A percentile compares a stretch with the other conserved stretches of the same genome.
Conservation (phyloP, 2,888 invertebrate genomes). For the Hirtodrosophila confusa region DNA sequence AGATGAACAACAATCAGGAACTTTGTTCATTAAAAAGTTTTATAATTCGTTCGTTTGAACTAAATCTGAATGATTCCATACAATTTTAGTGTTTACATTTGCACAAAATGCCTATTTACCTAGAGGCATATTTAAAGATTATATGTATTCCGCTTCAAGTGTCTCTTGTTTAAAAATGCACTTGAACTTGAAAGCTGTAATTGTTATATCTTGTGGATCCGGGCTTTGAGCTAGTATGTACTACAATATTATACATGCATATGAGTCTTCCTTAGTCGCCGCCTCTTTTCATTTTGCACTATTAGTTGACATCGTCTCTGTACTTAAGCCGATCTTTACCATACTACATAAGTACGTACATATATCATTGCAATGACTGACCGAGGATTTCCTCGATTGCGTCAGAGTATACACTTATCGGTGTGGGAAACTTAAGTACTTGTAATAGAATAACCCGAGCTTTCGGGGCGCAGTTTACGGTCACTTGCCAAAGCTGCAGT, state of each 20-base stretch:
- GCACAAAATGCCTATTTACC: no score
- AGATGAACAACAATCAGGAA: no score
- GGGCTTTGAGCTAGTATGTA: slow-evolving; percentile 8
- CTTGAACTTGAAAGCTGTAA: slow-evolving; percentile 71
- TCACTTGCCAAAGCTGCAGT: slow-evolving; percentile 20
- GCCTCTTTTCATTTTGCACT: slow-evolving; percentile 19
- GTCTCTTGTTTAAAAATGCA: slow-evolving; percentile 59
- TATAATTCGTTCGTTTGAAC: no score
- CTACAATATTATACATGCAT: slow-evolving; percentile 4
- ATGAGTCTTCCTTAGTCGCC: slow-evolving; percentile 21
- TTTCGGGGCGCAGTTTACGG: slow-evolving; percentile 24
- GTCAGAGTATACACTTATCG: slow-evolving; percentile 40
- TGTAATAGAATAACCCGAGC: slow-evolving; percentile 32
- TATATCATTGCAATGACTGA: slow-evolving; percentile 29
- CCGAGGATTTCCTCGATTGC: slow-evolving; percentile 22
- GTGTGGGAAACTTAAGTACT: slow-evolving; percentile 42
- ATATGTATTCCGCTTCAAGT: slow-evolving; percentile 23
- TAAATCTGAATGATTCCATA: no score
- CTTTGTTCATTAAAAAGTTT: no score
- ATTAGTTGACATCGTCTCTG: slow-evolving; percentile 9
- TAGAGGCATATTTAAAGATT: slow-evolving; percentile 2
- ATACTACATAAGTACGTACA: slow-evolving; percentile 4
- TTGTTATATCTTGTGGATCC: slow-evolving; percentile 35
- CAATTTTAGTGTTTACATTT: no score
- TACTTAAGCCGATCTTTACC: slow-evolving; percentile 14